Conservation (phyloP, 1,140 invertebrate species). For the Drosophila mayri region DNA sequence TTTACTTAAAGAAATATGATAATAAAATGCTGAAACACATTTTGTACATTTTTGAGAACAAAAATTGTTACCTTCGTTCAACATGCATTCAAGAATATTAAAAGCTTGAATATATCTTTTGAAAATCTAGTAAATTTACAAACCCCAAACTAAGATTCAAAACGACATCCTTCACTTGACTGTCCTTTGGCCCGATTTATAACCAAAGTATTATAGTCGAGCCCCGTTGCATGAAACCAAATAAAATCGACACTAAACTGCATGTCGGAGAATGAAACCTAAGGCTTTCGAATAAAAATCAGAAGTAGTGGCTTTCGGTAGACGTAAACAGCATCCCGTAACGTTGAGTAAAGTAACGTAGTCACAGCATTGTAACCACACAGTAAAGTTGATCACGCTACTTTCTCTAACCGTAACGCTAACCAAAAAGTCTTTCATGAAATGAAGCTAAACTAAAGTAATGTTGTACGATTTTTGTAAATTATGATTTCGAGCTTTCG, state of each 20-base stretch:
- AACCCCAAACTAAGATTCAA: background rate
- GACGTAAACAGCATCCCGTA: constrained; percentile 30
- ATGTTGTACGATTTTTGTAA: constrained; percentile 65
- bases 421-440: constrained; percentile 53
- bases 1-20: background rate
- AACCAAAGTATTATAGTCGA: constrained; percentile 1
- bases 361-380: constrained; percentile 56
- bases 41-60: background rate
- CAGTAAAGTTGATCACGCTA: constrained; percentile 62
- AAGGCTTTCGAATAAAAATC: constrained; percentile 23
- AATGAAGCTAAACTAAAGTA: constrained; percentile 69
- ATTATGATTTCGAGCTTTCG: constrained; percentile 70
- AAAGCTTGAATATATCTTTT: background rate
- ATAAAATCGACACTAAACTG: constrained; percentile 30
- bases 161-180: background rate
- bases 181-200: constrained; percentile 11
- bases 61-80: background rate
- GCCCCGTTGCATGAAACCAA: constrained; percentile 27
- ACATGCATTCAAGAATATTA: background rate
- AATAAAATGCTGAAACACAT: background rate
- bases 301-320: constrained; percentile 38
- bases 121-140: background rate
- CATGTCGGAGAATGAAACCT: constrained; percentile 33
- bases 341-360: constrained; percentile 38
- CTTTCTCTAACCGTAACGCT: constrained; percentile 56